Evolutionary conservation across 2,113 vertebrate species (phyloP).

Genomic region (Toxostoma redivivum): DNA sequence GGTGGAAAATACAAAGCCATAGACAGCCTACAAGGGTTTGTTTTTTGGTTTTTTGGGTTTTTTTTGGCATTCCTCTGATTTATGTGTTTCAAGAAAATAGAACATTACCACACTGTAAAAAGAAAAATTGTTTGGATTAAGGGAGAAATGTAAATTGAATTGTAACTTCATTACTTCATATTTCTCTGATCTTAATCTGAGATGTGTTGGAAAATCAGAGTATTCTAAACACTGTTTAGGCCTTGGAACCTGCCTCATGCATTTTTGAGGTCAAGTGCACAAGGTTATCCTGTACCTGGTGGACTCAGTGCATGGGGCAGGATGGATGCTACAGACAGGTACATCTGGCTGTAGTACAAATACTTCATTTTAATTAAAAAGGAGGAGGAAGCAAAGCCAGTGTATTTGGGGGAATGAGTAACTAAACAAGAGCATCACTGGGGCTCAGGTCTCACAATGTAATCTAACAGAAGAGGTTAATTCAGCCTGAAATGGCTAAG

Average conservation of each 20-base stretch:
- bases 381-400: neutral
- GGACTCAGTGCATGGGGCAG: too few relatives aligned
- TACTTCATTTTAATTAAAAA: neutral
- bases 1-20: neutral
- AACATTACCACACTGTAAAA: neutral
- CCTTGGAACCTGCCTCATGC: neutral
- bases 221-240: neutral
- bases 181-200: neutral
- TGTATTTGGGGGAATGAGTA: neutral
- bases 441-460: neutral
- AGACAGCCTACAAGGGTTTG: neutral
- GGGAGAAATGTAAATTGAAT: neutral
- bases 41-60: too few relatives aligned
- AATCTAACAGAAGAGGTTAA: neutral
- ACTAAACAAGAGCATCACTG: neutral
- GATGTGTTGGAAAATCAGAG: neutral
- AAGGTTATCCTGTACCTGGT: neutral
- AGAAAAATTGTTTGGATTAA: neutral
- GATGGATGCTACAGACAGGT: neutral
- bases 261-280: neutral
- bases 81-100: neutral
- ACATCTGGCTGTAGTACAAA: neutral
- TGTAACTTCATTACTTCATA: neutral
- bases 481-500: neutral
- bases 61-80: neutral